Percentiles rank a stretch among this genome's conserved stretches.
Evolutionary conservation across 2,113 vertebrate species (phyloP).

Genomic region (Eurystomus gularis): DNA sequence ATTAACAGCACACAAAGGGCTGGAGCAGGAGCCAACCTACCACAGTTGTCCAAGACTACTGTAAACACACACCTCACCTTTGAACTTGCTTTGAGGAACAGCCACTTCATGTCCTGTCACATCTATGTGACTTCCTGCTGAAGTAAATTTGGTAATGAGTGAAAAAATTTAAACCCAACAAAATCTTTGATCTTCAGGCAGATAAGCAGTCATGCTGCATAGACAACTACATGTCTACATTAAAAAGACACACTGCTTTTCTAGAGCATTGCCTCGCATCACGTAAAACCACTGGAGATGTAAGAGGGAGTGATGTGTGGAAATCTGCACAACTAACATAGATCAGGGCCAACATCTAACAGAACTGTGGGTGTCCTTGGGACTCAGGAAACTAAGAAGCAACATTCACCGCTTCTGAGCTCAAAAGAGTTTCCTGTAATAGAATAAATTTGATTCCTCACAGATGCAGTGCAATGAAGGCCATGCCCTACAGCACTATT

Average conservation of each 20-base stretch:
- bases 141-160: not conserved
- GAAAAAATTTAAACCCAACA: not conserved
- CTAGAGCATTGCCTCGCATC: not conserved
- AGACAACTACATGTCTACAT: not conserved
- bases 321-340: not conserved
- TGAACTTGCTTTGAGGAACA: not conserved
- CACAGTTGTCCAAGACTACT: not conserved
- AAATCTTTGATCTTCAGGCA: not conserved
- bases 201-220: not conserved
- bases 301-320: not conserved
- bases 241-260: not conserved
- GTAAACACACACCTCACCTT: not conserved
- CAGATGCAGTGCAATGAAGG: not conserved
- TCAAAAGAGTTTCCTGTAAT: not conserved
- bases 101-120: not conserved
- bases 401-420: not conserved
- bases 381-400: not conserved
- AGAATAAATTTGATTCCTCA: not conserved
- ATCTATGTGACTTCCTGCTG: not conserved
- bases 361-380: not conserved
- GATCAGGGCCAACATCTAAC: not conserved
- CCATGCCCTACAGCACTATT: not conserved
- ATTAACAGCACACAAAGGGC: not conserved
- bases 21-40: not conserved
- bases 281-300: not conserved